Conservation (phyloP, 2,113 vertebrate species). For the mouse (Mus musculus) region DNA sequence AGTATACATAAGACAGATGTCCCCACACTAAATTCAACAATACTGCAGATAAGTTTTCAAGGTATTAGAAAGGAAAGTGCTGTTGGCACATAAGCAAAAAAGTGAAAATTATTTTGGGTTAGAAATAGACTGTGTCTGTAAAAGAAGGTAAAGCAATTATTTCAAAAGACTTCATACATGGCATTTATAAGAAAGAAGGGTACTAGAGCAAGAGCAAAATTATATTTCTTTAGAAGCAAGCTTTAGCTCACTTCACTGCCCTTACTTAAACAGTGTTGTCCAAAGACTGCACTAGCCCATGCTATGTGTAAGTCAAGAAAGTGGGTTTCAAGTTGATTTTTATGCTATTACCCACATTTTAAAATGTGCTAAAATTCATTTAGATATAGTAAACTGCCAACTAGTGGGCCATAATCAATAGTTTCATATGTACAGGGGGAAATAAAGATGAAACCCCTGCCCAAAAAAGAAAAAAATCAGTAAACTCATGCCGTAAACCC, state of each 20-base stretch:
- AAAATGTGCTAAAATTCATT: constrained; percentile 18
- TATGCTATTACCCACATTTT: background rate
- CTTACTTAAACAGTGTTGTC: background rate
- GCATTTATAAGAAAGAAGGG: background rate
- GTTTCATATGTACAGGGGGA: background rate
- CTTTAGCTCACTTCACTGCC: background rate
- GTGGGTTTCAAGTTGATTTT: constrained; percentile 21
- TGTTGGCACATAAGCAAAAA: background rate
- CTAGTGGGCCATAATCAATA: background rate
- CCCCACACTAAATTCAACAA: constrained; percentile 61
- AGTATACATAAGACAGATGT: constrained; percentile 60
- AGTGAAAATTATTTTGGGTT: constrained; percentile 52
- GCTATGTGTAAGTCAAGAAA: background rate
- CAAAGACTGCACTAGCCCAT: background rate
- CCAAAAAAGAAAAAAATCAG: background rate
- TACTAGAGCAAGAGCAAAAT: background rate
- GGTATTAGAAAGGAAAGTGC: background rate
- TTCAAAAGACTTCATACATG: background rate
- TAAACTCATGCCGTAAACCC: background rate
- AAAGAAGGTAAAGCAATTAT: background rate
- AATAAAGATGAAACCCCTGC: background rate
- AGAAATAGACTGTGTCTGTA: background rate
- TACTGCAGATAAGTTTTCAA: constrained; percentile 59
- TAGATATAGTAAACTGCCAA: constrained; percentile 33
- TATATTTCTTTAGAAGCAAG: constrained; percentile 20